Evolutionary conservation across 2,113 vertebrate genomes (phyloP).

Genomic region (human (Homo sapiens)): DNA sequence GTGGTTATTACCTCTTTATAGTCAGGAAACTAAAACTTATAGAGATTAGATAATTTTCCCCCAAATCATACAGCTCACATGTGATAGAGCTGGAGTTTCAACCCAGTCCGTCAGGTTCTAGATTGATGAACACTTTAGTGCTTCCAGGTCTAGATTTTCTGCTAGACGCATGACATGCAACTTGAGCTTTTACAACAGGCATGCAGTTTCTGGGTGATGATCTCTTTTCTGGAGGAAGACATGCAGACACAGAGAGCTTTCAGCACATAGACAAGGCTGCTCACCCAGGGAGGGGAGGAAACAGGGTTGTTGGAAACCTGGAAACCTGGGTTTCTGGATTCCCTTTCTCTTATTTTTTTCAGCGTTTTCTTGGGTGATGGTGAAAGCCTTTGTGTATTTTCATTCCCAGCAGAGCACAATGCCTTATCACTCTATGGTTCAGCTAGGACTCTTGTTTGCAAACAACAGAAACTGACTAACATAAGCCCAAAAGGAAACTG

Average conservation of each 20-base stretch:
- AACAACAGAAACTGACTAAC: background rate
- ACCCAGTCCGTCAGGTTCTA: too few species aligned
- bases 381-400: background rate
- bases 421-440: background rate
- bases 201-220: background rate
- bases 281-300: background rate
- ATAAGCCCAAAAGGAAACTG: background rate
- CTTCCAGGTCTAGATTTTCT: background rate
- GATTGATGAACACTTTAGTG: background rate
- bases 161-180: accelerated
- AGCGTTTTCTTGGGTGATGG: background rate
- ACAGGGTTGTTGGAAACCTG: background rate
- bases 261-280: background rate
- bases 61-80: background rate
- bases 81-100: background rate
- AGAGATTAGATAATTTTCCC: background rate
- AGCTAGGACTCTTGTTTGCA: background rate
- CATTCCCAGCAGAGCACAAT: background rate
- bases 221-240: background rate
- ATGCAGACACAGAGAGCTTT: background rate
- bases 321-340: background rate
- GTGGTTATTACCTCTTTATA: background rate
- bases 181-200: background rate
- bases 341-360: background rate
- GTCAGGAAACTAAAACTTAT: background rate